These are phyloP conservation scores for Stenopsyche tienmushanensis DNA, from an alignment of 1,140 invertebrate species.

Conservation along the genomic window DNA sequence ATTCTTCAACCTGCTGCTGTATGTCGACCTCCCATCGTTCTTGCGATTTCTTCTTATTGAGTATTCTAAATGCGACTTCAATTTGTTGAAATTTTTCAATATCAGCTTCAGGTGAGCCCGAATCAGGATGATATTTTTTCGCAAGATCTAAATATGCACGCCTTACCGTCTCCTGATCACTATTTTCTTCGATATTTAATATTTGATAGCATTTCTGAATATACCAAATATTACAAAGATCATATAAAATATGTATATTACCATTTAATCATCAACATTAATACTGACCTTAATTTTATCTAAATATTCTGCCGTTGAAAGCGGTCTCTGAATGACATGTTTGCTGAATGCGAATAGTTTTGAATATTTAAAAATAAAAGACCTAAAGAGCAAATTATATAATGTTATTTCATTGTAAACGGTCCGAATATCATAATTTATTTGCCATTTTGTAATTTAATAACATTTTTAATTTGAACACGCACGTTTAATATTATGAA, in stretches of 20 bases:
- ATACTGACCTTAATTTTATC: not conserved
- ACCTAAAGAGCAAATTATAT: too few species aligned
- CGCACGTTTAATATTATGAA: too few species aligned
- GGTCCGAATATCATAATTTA: too few species aligned
- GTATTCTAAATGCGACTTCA: slow-evolving; percentile 56
- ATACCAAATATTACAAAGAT: not conserved
- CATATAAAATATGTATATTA: not conserved
- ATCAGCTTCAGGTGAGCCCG: slow-evolving; percentile 65
- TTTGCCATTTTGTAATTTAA: too few species aligned
- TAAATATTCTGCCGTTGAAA: not conserved
- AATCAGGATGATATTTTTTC: slow-evolving; percentile 83
- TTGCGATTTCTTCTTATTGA: slow-evolving; percentile 60
- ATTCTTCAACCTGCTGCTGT: slow-evolving; percentile 49
- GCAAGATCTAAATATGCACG: slow-evolving; percentile 72
- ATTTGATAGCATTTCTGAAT: slow-evolving; percentile 65
- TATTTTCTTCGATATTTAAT: slow-evolving; percentile 65
- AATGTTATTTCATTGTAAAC: too few species aligned
- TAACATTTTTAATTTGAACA: too few species aligned
- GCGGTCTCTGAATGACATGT: too few species aligned
- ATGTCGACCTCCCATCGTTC: slow-evolving; percentile 50
- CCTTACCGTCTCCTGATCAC: slow-evolving; percentile 70
- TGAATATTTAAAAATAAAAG: too few species aligned
- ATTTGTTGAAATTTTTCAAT: slow-evolving; percentile 72
- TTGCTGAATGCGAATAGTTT: too few species aligned
- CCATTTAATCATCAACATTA: not conserved